Evolutionary conservation across 37 sponge, comb jelly and placozoan species (phyloP).

Genomic region (Trichoplax adhaerens): DNA sequence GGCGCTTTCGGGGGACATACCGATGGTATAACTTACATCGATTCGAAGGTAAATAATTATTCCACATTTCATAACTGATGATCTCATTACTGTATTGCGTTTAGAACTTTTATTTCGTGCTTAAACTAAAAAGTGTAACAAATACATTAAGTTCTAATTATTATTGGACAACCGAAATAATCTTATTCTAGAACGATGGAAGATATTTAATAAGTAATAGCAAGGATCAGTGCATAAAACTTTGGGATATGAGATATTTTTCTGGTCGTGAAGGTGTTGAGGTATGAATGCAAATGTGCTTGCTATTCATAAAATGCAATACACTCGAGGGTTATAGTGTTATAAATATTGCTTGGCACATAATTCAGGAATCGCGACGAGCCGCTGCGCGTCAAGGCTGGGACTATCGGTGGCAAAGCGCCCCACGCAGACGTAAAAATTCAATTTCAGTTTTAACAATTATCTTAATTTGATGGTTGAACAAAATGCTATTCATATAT

Average conservation of each 20-base stretch:
- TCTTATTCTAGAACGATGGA: slow-evolving; percentile 27
- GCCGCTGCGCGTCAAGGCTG: slow-evolving; percentile 30
- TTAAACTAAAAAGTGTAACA: no score
- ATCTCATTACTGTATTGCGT: no score
- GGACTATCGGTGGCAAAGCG: slow-evolving; percentile 68
- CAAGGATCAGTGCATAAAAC: slow-evolving; percentile 80
- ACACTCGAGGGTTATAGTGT: neutral
- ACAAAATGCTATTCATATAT: neutral
- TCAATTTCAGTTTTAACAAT: slow-evolving; percentile 4
- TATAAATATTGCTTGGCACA: neutral
- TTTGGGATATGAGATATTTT: slow-evolving; percentile 78
- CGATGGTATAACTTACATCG: slow-evolving; percentile 67
- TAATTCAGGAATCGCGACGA: slow-evolving; percentile 13
- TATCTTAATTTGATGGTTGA: slow-evolving; percentile 5
- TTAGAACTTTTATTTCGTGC: no score
- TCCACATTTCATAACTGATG: no score
- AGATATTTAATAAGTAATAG: slow-evolving; percentile 72
- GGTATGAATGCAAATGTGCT: neutral
- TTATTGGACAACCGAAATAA: no score
- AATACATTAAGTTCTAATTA: no score
- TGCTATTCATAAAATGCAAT: neutral
- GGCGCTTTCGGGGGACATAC: slow-evolving; percentile 71
- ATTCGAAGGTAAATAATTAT: slow-evolving; percentile 33
- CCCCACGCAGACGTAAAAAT: slow-evolving; percentile 23
- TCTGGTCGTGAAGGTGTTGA: slow-evolving; percentile 16